phyloP scores from a whole-genome alignment of 2,797 vertebrate genomes.

The Macropus fuliginosus region DNA sequence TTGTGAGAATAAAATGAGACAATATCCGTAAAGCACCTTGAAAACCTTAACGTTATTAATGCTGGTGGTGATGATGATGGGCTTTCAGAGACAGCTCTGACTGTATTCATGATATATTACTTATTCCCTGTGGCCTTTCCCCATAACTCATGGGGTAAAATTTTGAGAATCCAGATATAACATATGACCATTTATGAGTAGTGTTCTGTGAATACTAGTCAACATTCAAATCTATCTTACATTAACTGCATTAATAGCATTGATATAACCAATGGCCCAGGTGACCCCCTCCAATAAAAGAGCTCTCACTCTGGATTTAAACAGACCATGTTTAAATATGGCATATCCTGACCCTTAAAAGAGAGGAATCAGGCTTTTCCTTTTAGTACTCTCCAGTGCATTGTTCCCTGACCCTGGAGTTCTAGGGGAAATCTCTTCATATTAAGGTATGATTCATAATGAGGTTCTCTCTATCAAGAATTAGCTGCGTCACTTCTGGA shows the following conservation, averaged over 20 bases:
- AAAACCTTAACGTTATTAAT: not conserved
- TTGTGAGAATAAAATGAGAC: not conserved
- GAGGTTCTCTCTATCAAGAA: not conserved
- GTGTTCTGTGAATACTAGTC: not conserved
- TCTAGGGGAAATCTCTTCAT: too few relatives aligned
- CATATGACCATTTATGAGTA: not conserved
- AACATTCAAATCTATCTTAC: not conserved
- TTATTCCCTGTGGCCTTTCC: not conserved
- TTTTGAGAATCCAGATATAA: not conserved
- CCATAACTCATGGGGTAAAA: not conserved
- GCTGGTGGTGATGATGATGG: not conserved
- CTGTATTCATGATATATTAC: not conserved
- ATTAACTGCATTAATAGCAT: not conserved
- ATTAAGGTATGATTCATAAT: not conserved
- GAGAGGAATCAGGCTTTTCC: not conserved
- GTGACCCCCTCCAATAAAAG: not conserved
- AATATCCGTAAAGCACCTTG: not conserved
- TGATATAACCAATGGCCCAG: not conserved
- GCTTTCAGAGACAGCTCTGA: not conserved
- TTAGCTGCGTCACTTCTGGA: not conserved
- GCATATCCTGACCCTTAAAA: not conserved
- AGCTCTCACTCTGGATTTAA: not conserved
- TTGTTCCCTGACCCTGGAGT: too few relatives aligned
- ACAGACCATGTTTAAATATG: not conserved
- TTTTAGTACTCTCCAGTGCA: too few relatives aligned